phyloP scores from a whole-genome alignment of 2,113 vertebrate genomes.

The Rhynchomys soricoides region DNA sequence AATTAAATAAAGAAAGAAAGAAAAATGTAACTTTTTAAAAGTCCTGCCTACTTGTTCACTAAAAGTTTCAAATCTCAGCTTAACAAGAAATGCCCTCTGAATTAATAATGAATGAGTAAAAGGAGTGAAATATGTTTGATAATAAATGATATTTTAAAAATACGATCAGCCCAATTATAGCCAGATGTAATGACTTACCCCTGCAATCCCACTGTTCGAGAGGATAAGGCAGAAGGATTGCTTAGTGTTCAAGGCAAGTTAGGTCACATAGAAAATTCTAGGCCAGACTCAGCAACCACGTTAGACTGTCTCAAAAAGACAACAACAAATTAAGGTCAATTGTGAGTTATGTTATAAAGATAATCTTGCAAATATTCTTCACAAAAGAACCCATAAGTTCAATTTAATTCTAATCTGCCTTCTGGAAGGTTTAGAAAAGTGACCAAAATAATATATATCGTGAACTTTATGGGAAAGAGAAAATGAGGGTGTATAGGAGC shows the following conservation, averaged over 20 bases:
- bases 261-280: background rate
- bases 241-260: background rate
- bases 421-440: background rate
- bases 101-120: constrained; percentile 11
- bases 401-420: constrained; percentile 35
- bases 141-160: background rate
- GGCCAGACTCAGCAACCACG: background rate
- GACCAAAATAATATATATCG: background rate
- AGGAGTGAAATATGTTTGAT: background rate
- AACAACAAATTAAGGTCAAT: background rate
- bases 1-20: background rate
- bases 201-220: background rate
- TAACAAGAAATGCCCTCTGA: constrained; percentile 1
- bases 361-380: constrained; percentile 38
- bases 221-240: background rate
- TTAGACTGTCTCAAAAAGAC: background rate
- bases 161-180: background rate
- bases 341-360: constrained; percentile 21
- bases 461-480: background rate
- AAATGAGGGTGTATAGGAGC: background rate
- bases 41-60: background rate
- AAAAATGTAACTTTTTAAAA: background rate
- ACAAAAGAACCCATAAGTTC: constrained; percentile 5
- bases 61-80: background rate
- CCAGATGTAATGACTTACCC: background rate